Evolutionary conservation across 2,113 vertebrate genomes (phyloP), one percentile per base, ranked within the genome.

Genomic region (Tragelaphus imberbis): DNA sequence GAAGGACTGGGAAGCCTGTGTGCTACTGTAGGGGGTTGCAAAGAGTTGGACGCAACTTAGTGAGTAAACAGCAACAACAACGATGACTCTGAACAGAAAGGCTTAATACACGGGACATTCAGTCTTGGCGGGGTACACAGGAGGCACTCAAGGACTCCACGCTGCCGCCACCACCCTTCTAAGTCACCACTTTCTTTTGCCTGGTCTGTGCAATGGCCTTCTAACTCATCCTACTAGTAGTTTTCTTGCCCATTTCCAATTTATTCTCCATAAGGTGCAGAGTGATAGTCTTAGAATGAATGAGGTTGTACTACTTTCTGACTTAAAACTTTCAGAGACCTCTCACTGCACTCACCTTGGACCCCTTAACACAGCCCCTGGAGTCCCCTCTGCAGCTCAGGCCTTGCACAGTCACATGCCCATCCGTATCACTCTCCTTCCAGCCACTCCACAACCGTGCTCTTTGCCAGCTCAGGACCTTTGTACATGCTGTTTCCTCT

Each of bases 341-440:
- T 25, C 75, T 13, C n/a, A 13, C 21, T 6, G 63, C 79, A 19
- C 28, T 65, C 23, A 53, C 71, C 84, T 61, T 51, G 44, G 19
- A 15, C 4, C 68, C n/a, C 33, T 85, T n/a, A 2, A 27, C 28
- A 7, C 5, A 6, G 55, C 36, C 36, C 89, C 30, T 58, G 3
- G 36, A 19, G 9, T n/a, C 51, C 33, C n/a, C 10, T 80, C 91
- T 55, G 65, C 0, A 15, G 79, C 84, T 40, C 68, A 8, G 53
- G 36, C n/a, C 44, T 28, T 4, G 44, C 56, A 15, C 14, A 6
- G 12, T 3, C 79, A 8, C 7, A 0, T 0, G 8, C 49, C 11
- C 1, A 0, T 8, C 58, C 21, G 5, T 12, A 7, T 51, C 1
- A 2, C 56, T 15, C 49, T 30, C 82, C 58, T 61, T 40, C 28